Conservation (phyloP, 2,888 invertebrate species). For the Mesodorylaimus sp. region DNA sequence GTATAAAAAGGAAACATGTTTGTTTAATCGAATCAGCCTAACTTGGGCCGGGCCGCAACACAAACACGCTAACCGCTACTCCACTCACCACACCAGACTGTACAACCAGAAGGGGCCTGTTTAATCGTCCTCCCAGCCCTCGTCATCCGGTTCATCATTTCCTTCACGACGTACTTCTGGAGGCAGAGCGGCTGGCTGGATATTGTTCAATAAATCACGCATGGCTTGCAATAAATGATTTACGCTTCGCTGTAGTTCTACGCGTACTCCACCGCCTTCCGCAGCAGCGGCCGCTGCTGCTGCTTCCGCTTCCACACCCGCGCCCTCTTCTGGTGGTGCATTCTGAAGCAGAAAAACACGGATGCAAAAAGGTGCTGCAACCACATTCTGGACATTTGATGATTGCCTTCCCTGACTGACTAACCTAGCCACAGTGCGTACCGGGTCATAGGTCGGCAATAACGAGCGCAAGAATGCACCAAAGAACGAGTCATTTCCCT, state of each 20-base stretch:
- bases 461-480: conserved; percentile 30
- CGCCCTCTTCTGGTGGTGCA: neutral
- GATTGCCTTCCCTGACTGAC: neutral
- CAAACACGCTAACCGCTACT: too few species aligned
- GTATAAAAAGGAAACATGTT: too few species aligned
- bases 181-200: conserved; percentile 23
- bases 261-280: conserved; percentile 17
- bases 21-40: too few species aligned
- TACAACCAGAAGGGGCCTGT: too few species aligned
- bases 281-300: conserved; percentile 17
- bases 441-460: conserved; percentile 31
- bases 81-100: too few species aligned
- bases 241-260: conserved; percentile 25
- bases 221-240: conserved; percentile 30
- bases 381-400: neutral
- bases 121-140: neutral
- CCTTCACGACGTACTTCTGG: conserved; percentile 21
- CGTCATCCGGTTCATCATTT: neutral
- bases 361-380: neutral
- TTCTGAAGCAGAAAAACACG: neutral
- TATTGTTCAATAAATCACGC: conserved; percentile 28
- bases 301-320: conserved; percentile 3
- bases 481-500: conserved; percentile 17
- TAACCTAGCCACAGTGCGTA: conserved; percentile 24
- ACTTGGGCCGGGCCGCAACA: too few species aligned